These are phyloP conservation scores for Keiferia lycopersicella DNA, from an alignment of 2,888 invertebrate genomes.

Conservation along the genomic window DNA sequence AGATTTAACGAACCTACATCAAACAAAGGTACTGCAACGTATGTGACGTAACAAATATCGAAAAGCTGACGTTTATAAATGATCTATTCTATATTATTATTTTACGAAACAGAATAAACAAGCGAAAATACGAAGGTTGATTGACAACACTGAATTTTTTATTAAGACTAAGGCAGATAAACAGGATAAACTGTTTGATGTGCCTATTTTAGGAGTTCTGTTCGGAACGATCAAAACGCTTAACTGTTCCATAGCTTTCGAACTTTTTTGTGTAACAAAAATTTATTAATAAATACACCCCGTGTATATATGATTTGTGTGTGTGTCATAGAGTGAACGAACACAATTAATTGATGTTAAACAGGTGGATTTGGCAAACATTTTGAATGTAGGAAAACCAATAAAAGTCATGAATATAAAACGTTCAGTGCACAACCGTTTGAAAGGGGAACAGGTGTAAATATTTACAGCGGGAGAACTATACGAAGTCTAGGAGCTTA, in stretches of 20 bases:
- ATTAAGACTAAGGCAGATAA: conserved; percentile 18
- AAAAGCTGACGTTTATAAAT: not conserved
- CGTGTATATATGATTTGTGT: too few species aligned
- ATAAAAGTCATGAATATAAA: not conserved
- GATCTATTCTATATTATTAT: not conserved
- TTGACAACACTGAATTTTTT: conserved; percentile 18
- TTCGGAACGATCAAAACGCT: too few species aligned
- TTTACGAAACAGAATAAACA: not conserved
- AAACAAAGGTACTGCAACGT: not conserved
- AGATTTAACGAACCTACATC: conserved; percentile 1
- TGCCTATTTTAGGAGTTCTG: too few species aligned
- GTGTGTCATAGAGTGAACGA: not conserved
- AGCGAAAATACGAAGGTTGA: not conserved
- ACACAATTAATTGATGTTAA: not conserved
- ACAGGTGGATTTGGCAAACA: not conserved
- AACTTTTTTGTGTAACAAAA: too few species aligned
- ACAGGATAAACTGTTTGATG: not conserved
- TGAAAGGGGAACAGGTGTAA: conserved; percentile 2
- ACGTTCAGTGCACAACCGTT: not conserved
- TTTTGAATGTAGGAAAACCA: not conserved
- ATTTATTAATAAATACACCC: too few species aligned
- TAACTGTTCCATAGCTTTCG: too few species aligned
- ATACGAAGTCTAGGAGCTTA: not conserved
- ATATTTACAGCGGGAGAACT: not conserved
- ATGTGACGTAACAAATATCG: not conserved